Evolutionary conservation across 2,113 vertebrate genomes (phyloP).

Genomic region (Anser brachyrhynchus): DNA sequence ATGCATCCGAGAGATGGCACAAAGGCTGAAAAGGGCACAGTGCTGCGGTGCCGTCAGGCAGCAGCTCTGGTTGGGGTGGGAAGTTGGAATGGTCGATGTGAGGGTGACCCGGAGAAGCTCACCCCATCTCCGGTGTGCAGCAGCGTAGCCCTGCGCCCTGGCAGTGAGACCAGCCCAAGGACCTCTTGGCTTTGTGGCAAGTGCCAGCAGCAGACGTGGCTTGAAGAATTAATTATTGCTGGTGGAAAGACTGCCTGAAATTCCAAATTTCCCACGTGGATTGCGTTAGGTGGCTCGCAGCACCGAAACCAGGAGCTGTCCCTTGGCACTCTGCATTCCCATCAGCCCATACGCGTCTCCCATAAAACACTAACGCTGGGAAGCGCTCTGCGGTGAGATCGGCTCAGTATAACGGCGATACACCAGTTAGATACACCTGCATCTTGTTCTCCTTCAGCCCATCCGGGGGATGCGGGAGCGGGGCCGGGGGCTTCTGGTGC

Average conservation of each 20-base stretch:
- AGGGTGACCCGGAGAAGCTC: not conserved
- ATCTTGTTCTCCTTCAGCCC: too few relatives aligned
- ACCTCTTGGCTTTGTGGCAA: not conserved
- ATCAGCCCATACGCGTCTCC: rapidly evolving
- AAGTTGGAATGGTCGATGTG: too few relatives aligned
- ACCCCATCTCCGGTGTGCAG: not conserved
- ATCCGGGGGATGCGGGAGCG: too few relatives aligned
- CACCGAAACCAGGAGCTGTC: not conserved
- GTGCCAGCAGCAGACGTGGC: rapidly evolving
- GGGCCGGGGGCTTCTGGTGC: too few relatives aligned
- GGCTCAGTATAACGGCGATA: too few relatives aligned
- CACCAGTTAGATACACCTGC: too few relatives aligned
- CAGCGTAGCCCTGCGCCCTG: not conserved
- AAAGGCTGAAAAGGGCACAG: not conserved
- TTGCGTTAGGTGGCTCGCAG: rapidly evolving
- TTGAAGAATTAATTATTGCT: not conserved
- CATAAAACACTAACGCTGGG: too few relatives aligned
- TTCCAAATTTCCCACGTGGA: rapidly evolving
- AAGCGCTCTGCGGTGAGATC: too few relatives aligned
- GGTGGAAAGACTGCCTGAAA: not conserved
- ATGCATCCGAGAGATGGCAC: not conserved
- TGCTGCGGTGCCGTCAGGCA: not conserved
- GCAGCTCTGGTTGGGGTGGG: not conserved
- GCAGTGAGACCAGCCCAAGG: not conserved
- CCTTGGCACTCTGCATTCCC: not conserved